A percentile compares a stretch with the other conserved stretches of the same genome.
Evolutionary conservation across 2,113 vertebrate species (phyloP).

Genomic region (Colius striatus): DNA sequence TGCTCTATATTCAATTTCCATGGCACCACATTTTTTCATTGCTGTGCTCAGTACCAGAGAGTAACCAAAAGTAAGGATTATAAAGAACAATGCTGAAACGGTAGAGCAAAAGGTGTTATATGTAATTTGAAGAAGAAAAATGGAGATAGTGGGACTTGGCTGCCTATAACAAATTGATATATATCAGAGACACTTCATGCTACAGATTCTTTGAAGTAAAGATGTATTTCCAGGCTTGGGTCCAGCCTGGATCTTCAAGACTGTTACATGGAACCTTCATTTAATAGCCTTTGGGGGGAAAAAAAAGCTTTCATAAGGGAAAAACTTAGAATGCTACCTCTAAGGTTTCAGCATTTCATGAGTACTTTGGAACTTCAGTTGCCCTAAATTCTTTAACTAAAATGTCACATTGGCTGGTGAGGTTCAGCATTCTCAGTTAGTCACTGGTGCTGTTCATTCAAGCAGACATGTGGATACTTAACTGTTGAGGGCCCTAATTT

Average conservation of each 20-base stretch:
- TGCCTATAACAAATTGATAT: background rate
- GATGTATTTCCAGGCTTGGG: background rate
- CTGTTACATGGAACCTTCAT: background rate
- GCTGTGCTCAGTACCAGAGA: background rate
- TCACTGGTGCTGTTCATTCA: no score
- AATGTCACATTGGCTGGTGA: background rate
- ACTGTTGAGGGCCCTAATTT: no score
- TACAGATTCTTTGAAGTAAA: background rate
- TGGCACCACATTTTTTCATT: background rate
- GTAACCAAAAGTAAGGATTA: constrained; percentile 15
- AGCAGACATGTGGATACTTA: no score
- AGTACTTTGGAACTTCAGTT: background rate
- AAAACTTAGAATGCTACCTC: background rate
- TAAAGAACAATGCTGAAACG: background rate
- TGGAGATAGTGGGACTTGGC: background rate
- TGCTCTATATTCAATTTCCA: constrained; percentile 5
- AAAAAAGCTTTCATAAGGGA: background rate
- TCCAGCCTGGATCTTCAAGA: background rate
- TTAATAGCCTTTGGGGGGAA: background rate
- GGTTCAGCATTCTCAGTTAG: no score
- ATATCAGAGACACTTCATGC: background rate
- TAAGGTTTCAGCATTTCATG: background rate
- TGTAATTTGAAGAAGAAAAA: background rate
- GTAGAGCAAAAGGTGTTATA: background rate
- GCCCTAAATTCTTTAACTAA: background rate